phyloP scores from a whole-genome alignment of 2,797 vertebrate genomes.

The Oryzias sinensis region DNA sequence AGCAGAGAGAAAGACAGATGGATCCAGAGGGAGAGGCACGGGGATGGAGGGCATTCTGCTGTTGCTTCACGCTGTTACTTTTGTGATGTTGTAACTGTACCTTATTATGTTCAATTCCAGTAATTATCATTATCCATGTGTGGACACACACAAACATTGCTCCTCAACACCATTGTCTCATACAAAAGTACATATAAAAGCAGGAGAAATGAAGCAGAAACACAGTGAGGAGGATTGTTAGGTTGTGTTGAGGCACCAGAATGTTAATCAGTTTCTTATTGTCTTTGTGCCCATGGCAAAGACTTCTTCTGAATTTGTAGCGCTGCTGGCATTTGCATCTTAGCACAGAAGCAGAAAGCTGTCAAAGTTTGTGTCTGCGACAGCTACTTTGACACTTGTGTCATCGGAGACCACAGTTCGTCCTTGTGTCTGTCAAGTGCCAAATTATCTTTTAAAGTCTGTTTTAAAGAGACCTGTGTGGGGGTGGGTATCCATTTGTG shows the following conservation, averaged over 20 bases:
- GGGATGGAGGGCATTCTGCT: slow-evolving; percentile 27
- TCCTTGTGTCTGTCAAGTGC: slow-evolving; percentile 16
- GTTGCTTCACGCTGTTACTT: slow-evolving; percentile 49
- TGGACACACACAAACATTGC: slow-evolving; percentile 3
- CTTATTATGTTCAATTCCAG: slow-evolving; percentile 57
- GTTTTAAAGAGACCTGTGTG: neutral
- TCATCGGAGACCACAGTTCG: slow-evolving; percentile 29
- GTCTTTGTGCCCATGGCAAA: slow-evolving; percentile 60
- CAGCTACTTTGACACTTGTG: slow-evolving; percentile 28
- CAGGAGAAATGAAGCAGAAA: slow-evolving; percentile 23
- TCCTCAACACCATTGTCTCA: slow-evolving; percentile 29
- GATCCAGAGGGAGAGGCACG: slow-evolving; percentile 27
- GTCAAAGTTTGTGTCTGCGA: slow-evolving; percentile 20
- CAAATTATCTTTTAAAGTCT: slow-evolving; percentile 13
- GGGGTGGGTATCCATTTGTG: neutral
- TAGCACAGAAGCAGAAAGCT: slow-evolving; percentile 8
- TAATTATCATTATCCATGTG: slow-evolving; percentile 19
- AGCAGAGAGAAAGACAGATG: slow-evolving; percentile 42
- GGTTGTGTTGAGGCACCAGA: slow-evolving; percentile 48
- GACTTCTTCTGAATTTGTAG: slow-evolving; percentile 48
- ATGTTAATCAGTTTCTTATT: slow-evolving; percentile 68
- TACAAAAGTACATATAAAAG: slow-evolving; percentile 33
- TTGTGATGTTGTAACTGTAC: slow-evolving; percentile 48
- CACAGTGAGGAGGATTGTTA: slow-evolving; percentile 16
- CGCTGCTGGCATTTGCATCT: slow-evolving; percentile 10